Evolutionary conservation across 2,888 invertebrate genomes (phyloP).

Genomic region (Carabus problematicus): DNA sequence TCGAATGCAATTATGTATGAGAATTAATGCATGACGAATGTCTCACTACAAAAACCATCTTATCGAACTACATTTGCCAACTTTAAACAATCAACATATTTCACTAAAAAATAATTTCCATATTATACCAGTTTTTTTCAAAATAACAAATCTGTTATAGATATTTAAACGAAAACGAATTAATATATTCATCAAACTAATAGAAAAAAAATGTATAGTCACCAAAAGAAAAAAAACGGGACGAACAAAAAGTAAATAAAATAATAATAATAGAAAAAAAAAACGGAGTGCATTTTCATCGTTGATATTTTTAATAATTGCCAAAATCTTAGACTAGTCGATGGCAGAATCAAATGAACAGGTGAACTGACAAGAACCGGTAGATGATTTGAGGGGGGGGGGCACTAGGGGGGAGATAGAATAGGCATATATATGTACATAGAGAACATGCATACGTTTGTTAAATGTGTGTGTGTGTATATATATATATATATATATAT

Average conservation of each 20-base stretch:
- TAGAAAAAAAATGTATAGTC: neutral
- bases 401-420: neutral
- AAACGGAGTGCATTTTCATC: conserved; percentile 25
- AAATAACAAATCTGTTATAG: neutral
- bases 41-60: conserved; percentile 11
- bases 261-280: conserved; percentile 20
- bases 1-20: too few species aligned
- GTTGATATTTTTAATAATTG: neutral
- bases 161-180: neutral
- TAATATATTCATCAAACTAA: conserved; percentile 27
- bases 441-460: neutral
- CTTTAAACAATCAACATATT: too few species aligned
- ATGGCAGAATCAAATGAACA: conserved; percentile 9
- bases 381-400: too few species aligned
- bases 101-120: too few species aligned
- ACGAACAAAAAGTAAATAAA: too few species aligned
- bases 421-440: conserved; percentile 4
- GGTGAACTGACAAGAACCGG: neutral
- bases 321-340: neutral
- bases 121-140: neutral
- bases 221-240: conserved; percentile 17
- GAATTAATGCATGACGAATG: neutral
- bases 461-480: too few species aligned
- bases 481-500: too few species aligned
- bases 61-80: neutral